Evolutionary conservation across 2,797 vertebrate genomes (phyloP), one percentile per base, ranked within the genome.

Genomic region (Sparus aurata): DNA sequence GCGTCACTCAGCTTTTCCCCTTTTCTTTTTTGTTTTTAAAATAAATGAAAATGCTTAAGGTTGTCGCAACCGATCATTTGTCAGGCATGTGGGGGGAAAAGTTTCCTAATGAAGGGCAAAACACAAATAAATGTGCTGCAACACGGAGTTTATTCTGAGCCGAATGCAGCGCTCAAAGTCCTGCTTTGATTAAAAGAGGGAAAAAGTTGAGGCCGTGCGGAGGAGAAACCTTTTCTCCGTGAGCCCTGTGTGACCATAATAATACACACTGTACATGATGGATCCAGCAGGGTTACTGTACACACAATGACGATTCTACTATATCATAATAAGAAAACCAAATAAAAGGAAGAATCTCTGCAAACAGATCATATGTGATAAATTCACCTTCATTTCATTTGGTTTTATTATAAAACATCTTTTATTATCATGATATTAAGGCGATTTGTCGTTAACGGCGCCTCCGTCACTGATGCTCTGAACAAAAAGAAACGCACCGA

Each of bases 401-500:
- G 38, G 38, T 38, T 38, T 10, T 8, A 1, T 0, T 12, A 5
- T 11, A 49, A 43, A 49, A 43, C 30, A 18, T 18, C 1, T 15
- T 43, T 18, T 4, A 55, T 57, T 9, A 16, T 55, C 20, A n/a
- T 78, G 4, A 38, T 53, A 67, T 59, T 52, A 54, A 41, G 2
- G 16, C 8, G 20, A 4, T 62, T 59, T 78, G 43, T 15, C 0
- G 5, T 27, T 58, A 18, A 61, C 34, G 55, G 46, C 45, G 65
- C 20, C 46, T 3, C 69, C 45, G 68, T 20, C 59, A 69, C 22
- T 88, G 89, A 92, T 90, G 92, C 89, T 87, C 68, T 68, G 54
- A 82, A 90, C 83, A 85, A 88, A 90, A 89, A 85, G 74, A n/a
- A 76, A 73, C 85, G 82, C 77, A 85, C 85, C 43, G 61, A 78